Evolutionary conservation across 2,888 invertebrate genomes (phyloP), one percentile per base, ranked within the genome.

Genomic region (Keiferia lycopersicella): DNA sequence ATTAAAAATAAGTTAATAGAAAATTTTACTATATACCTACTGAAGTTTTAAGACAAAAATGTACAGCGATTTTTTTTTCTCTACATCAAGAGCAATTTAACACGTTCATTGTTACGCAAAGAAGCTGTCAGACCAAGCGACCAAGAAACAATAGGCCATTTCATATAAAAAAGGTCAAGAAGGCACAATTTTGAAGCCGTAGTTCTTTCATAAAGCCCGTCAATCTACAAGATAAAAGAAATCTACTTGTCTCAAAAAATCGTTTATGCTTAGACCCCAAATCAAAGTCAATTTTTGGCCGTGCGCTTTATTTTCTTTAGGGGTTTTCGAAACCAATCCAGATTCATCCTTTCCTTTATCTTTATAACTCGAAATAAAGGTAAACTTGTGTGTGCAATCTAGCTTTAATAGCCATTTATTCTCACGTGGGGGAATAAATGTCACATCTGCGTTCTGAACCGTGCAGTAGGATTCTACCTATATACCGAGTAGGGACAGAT

Each of bases 321-420:
- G 10, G 34, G 34, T 4, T 34, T 4, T 34, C 34, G 8, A 34
- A 34, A 34, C 8, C 34, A 8, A 34, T 34, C 8, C 6, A 34
- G 34, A 34, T 4, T 10, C 10, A 34, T 8, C 34, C 34, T 34
- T 34, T 34, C 10, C 34, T 8, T 8, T 8, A 34, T 8, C 1
- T 8, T 34, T 7, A 34, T 8, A 34, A 34, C 2, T 30, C 30
- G 30, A 4, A 2, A 30, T 30, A 34, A 34, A 8, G 34, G 34
- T 34, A 34, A 34, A 2, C 6, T 6, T 26, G 34, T 34, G 6
- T 34, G 51, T 14, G 22, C 22, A 11, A 53, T 57, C 41, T 34
- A 45, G 16, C 39, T 26, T n/a, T 60, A 65, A 65, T 65, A 41
- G 65, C 53, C 65, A 39, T 51, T 62, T 62, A 62, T 60, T 62